Evolutionary conservation across 2,888 invertebrate species (phyloP).

Genomic region (Crossocerus cetratus): DNA sequence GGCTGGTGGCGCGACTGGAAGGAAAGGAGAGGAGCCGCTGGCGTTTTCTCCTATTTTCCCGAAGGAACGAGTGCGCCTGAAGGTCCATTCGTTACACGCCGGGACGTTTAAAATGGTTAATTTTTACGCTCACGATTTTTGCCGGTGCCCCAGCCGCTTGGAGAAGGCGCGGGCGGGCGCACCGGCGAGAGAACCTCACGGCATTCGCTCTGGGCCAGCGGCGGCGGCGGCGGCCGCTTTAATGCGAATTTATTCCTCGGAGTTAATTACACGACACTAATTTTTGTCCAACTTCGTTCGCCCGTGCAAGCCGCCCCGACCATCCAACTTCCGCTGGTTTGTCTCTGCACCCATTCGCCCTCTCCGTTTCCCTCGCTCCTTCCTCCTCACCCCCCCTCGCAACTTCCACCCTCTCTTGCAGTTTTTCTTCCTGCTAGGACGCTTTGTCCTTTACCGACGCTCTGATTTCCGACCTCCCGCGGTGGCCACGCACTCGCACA

Average conservation of each 20-base stretch:
- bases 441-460: neutral
- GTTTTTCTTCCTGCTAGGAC: neutral
- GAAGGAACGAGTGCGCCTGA: slow-evolving; percentile 63
- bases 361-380: neutral
- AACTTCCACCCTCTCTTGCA: too few species aligned
- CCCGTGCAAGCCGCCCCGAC: slow-evolving; percentile 41
- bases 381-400: slow-evolving; percentile 17
- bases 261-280: slow-evolving; percentile 75
- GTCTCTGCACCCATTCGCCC: slow-evolving; percentile 35
- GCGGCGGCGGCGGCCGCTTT: slow-evolving; percentile 53
- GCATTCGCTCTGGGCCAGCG: slow-evolving; percentile 22
- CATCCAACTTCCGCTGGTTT: slow-evolving; percentile 50
- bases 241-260: slow-evolving; percentile 73
- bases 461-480: slow-evolving; percentile 14
- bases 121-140: slow-evolving; percentile 72
- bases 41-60: slow-evolving; percentile 55
- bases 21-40: slow-evolving; percentile 7
- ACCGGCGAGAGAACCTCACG: neutral
- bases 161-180: too few species aligned
- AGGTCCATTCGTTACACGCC: slow-evolving; percentile 69
- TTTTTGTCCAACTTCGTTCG: slow-evolving; percentile 70
- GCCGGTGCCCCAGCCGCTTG: slow-evolving; percentile 43
- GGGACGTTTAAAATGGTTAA: slow-evolving; percentile 70
- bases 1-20: neutral
- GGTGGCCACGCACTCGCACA: slow-evolving; percentile 4